Percentiles rank a stretch among this genome's conserved stretches.
phyloP scores from a whole-genome alignment of 2,797 vertebrate genomes.

The Holocentrus rufus region DNA sequence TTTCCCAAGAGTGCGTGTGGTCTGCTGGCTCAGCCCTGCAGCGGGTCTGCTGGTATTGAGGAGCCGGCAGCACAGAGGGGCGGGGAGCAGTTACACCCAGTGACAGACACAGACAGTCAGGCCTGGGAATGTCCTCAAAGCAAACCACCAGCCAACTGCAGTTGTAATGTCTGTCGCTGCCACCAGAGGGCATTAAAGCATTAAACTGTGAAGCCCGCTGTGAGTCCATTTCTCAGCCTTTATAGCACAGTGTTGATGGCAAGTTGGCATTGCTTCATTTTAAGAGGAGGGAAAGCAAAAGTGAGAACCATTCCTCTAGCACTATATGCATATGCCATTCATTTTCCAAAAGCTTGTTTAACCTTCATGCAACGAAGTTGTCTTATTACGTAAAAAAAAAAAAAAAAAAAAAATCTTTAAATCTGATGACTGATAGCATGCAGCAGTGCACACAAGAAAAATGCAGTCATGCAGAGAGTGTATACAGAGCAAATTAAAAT shows the following conservation, averaged over 20 bases:
- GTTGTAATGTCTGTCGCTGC: conserved; percentile 57
- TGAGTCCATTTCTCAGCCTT: conserved; percentile 39
- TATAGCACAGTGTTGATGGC: not conserved
- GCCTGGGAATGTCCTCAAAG: conserved; percentile 68
- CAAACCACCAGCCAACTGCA: conserved; percentile 60
- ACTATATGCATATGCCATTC: too few relatives aligned
- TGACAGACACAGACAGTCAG: conserved; percentile 59
- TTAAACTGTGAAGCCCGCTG: conserved; percentile 16
- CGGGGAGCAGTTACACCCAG: conserved; percentile 74
- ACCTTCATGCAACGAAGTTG: conserved; percentile 26
- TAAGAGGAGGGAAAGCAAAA: not conserved
- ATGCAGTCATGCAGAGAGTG: too few relatives aligned
- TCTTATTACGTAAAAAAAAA: conserved; percentile 31
- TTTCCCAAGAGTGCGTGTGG: conserved; percentile 71
- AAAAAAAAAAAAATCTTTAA: too few relatives aligned
- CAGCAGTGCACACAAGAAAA: too few relatives aligned
- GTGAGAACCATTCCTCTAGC: too few relatives aligned
- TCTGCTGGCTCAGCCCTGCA: conserved; percentile 64
- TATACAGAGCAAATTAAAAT: too few relatives aligned
- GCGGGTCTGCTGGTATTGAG: conserved; percentile 50
- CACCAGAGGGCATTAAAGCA: conserved; percentile 58
- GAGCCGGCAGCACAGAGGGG: conserved; percentile 62
- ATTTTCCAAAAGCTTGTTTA: conserved; percentile 2
- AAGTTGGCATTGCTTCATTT: conserved; percentile 11
- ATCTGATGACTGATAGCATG: too few relatives aligned